Conservation (phyloP, 2,113 vertebrate genomes). For the Danio rerio region DNA sequence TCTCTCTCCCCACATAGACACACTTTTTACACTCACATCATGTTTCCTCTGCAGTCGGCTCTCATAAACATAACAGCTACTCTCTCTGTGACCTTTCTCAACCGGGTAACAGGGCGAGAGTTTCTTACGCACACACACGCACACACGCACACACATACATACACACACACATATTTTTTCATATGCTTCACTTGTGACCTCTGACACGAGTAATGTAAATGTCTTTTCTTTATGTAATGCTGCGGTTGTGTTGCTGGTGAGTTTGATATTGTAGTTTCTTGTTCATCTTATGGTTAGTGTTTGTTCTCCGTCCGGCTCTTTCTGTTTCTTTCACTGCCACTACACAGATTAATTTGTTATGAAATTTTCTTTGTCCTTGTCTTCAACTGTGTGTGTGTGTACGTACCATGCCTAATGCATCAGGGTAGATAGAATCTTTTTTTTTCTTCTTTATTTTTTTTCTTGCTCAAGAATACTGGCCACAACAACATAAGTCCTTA, state of each 20-base stretch:
- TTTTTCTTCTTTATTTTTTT: not conserved
- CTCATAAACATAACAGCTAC: constrained; percentile 47
- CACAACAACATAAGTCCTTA: constrained; percentile 12
- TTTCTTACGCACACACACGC: not conserved
- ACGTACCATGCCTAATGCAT: not conserved
- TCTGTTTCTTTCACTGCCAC: not conserved
- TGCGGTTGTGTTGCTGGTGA: not conserved
- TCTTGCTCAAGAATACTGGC: not conserved
- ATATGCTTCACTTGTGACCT: constrained; percentile 12
- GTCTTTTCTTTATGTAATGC: not conserved
- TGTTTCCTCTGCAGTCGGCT: not conserved
- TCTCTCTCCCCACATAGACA: not conserved
- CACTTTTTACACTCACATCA: constrained; percentile 10
- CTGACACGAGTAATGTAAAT: not conserved
- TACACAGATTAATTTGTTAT: not conserved
- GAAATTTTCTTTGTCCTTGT: not conserved
- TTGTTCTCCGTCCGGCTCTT: not conserved
- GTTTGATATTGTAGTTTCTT: not conserved
- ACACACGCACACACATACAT: not conserved
- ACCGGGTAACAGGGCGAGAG: not conserved
- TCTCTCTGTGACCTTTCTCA: constrained; percentile 48
- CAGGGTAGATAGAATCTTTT: not conserved
- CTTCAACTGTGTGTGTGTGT: not conserved
- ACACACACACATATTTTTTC: no score
- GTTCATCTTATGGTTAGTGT: not conserved